Evolutionary conservation across 2,888 invertebrate genomes (phyloP), one percentile per base, ranked within the genome.

Genomic region (Drosophila tripunctata): DNA sequence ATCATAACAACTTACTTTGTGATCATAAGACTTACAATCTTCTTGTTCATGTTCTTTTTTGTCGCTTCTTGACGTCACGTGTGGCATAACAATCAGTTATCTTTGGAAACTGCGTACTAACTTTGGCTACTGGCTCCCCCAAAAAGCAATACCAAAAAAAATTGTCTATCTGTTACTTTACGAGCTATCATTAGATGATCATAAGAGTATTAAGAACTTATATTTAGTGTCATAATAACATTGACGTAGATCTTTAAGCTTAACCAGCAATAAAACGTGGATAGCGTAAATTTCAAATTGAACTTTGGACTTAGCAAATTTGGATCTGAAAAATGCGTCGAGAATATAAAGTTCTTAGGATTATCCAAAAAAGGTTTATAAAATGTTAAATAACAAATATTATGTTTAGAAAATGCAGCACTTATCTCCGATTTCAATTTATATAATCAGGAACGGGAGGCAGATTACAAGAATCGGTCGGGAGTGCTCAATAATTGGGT

Each of bases 1-100:
- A 33, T 8, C n/a, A 36, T 22, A 36, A 24, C 24, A 45, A 36
- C 12, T 4, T 6, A 15, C 21, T 38, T 56, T 45, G 45, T 55
- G 38, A 38, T 36, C 36, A 14, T 38, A 38, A 41, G 31, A 43
- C n/a, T n/a, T n/a, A n/a, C n/a, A n/a, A n/a, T n/a, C n/a, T n/a
- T n/a, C n/a, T 30, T 21, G 12, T 56, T 45, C 27, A 55, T n/a
- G 1, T 19, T 45, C 38, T 43, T 40, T 70, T 70, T 64, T 17
- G 19, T 14, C 33, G 51, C 33, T 17, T 21, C 36, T 50, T 67
- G 67, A 68, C 67, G 67, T 67, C 67, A 67, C 54, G 38, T 48
- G 38, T 38, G 44, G 22, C 6, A 4, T 44, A 54, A 22, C 38
- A 60, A 60, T 31, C 14, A n/a, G 43, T 48, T 48, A 48, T 69